Percentiles rank a stretch among this genome's conserved stretches.
phyloP scores from a whole-genome alignment of 64 coral and sea anemone species.

The Orbicella faveolata region DNA sequence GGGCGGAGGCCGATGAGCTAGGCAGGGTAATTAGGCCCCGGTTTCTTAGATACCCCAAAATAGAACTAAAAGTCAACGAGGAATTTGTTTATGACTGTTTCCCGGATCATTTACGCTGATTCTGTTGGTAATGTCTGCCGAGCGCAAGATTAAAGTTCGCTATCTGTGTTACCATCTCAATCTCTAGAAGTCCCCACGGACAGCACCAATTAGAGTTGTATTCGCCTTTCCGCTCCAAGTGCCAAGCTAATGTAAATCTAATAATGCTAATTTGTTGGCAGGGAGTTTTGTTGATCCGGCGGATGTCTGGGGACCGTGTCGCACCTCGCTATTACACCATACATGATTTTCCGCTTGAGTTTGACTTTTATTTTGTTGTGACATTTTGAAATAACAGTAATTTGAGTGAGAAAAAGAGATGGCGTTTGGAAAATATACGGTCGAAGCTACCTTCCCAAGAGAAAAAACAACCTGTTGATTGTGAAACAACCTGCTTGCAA shows the following conservation, averaged over 20 bases:
- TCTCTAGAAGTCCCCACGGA: constrained; percentile 37
- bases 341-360: not conserved
- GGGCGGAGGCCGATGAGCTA: not conserved
- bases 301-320: not conserved
- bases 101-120: not conserved
- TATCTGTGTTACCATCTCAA: not conserved
- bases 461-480: constrained; percentile 94
- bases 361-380: not conserved
- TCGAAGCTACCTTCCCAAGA: constrained; percentile 42
- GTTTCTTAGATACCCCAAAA: constrained; percentile 28
- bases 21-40: not conserved
- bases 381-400: not conserved
- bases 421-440: constrained; percentile 18
- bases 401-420: not conserved
- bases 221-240: constrained; percentile 23
- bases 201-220: constrained; percentile 20
- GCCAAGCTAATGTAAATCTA: constrained; percentile 29
- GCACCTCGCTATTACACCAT: not conserved
- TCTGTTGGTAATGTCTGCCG: not conserved
- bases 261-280: constrained; percentile 23
- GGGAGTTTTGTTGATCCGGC: constrained; percentile 4
- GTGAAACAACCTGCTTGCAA: constrained; percentile 72
- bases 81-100: not conserved
- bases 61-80: not conserved
- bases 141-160: not conserved